phyloP scores from a whole-genome alignment of 1,140 invertebrate species.

The Drosophila quadrilineata region DNA sequence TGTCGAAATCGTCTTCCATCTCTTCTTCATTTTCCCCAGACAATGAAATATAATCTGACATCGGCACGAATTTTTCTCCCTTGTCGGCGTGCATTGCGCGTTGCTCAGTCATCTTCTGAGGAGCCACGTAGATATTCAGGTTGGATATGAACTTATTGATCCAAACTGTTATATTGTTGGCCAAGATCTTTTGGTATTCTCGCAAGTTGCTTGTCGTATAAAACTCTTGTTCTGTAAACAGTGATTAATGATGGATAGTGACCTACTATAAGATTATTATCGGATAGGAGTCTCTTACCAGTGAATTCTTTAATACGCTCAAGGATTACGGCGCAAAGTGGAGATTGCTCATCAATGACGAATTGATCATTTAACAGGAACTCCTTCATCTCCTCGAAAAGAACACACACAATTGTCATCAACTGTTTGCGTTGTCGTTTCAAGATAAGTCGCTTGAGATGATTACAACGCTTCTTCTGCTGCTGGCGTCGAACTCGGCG shows the following conservation, averaged over 20 bases:
- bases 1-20: slow-evolving; percentile 20
- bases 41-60: slow-evolving; percentile 66
- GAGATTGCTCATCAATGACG: slow-evolving; percentile 67
- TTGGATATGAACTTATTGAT: slow-evolving; percentile 80
- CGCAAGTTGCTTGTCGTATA: slow-evolving; percentile 72
- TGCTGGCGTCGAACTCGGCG: slow-evolving; percentile 37
- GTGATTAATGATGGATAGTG: too few relatives aligned
- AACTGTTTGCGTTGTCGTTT: slow-evolving; percentile 69
- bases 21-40: slow-evolving; percentile 48
- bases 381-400: slow-evolving; percentile 79
- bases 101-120: slow-evolving; percentile 41
- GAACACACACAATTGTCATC: slow-evolving; percentile 68
- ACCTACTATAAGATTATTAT: not conserved
- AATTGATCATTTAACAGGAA: slow-evolving; percentile 74
- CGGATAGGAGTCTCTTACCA: slow-evolving; percentile 32
- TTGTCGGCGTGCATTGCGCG: slow-evolving; percentile 38
- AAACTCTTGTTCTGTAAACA: slow-evolving; percentile 63
- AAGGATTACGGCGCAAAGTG: slow-evolving; percentile 59
- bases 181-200: slow-evolving; percentile 68
- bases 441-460: slow-evolving; percentile 56
- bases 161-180: slow-evolving; percentile 76
- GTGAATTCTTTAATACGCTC: slow-evolving; percentile 71
- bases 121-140: slow-evolving; percentile 68
- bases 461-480: slow-evolving; percentile 48
- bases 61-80: slow-evolving; percentile 60